Evolutionary conservation across 2,113 vertebrate genomes (phyloP).

Genomic region (Penelope pileata): DNA sequence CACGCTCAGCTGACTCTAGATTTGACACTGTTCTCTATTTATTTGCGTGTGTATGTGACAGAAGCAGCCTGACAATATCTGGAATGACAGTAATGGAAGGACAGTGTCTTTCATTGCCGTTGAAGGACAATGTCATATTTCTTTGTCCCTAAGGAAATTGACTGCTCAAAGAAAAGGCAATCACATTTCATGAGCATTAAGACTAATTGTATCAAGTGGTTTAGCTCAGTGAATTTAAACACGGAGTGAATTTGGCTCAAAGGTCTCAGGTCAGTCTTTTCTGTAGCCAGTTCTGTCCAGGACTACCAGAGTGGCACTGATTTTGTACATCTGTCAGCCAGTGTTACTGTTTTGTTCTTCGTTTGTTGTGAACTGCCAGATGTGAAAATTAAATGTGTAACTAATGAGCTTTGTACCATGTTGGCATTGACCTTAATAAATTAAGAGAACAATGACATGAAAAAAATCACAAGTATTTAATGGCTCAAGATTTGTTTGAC

Average conservation of each 20-base stretch:
- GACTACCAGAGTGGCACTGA: neutral
- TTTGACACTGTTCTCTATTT: neutral
- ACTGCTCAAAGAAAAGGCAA: neutral
- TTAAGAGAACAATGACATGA: neutral
- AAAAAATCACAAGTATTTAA: neutral
- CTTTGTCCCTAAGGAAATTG: neutral
- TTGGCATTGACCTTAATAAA: constrained; percentile 42
- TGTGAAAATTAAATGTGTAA: constrained; percentile 17
- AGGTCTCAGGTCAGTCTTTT: neutral
- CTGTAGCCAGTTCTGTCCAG: neutral
- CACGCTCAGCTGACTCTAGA: neutral
- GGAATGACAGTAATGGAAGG: neutral
- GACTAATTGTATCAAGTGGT: neutral
- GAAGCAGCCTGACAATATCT: neutral
- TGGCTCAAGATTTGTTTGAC: neutral
- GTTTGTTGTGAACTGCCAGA: constrained; percentile 1
- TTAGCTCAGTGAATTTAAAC: neutral
- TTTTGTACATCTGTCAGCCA: neutral
- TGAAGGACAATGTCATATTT: neutral
- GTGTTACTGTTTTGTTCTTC: neutral
- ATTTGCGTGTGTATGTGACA: neutral
- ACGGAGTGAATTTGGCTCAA: neutral
- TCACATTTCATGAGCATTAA: neutral
- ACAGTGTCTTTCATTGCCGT: neutral
- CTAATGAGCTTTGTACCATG: constrained; percentile 20